Percentiles rank a stretch among this genome's conserved stretches.
Conservation (phyloP, 2,113 vertebrate species). For the Platysteira castanea region DNA sequence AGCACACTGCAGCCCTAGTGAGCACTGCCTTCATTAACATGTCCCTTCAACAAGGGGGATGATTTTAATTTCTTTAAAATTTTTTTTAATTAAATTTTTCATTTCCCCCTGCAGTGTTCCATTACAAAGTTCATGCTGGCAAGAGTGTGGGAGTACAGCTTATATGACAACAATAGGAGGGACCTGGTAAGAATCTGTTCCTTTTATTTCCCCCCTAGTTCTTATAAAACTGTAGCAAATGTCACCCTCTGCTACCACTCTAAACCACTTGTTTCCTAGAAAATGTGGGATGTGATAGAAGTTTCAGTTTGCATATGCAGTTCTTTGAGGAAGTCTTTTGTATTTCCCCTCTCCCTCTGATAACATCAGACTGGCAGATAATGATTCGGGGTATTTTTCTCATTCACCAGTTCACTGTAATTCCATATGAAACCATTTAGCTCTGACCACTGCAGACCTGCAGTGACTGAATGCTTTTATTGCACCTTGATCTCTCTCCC, state of each 20-base stretch:
- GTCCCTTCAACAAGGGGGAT: background rate
- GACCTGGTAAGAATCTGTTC: background rate
- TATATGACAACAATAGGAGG: background rate
- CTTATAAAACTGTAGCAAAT: background rate
- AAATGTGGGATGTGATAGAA: background rate
- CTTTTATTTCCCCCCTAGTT: background rate
- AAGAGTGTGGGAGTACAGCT: background rate
- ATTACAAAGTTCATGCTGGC: background rate
- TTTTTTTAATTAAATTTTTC: background rate
- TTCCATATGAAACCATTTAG: background rate
- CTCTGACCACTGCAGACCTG: background rate
- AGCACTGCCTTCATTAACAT: background rate
- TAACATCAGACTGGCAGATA: background rate
- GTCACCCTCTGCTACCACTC: background rate
- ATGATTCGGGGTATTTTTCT: background rate
- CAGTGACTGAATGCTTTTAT: background rate
- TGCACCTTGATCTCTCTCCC: background rate
- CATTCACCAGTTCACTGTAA: background rate
- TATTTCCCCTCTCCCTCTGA: background rate
- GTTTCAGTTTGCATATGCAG: background rate
- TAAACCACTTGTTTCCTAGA: background rate
- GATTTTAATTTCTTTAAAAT: background rate
- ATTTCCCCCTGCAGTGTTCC: background rate
- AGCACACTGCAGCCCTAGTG: background rate
- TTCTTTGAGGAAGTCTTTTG: background rate